Base-by-base conservation (phyloP, 1,140 invertebrate genomes). In the Campodea augens region DNA sequence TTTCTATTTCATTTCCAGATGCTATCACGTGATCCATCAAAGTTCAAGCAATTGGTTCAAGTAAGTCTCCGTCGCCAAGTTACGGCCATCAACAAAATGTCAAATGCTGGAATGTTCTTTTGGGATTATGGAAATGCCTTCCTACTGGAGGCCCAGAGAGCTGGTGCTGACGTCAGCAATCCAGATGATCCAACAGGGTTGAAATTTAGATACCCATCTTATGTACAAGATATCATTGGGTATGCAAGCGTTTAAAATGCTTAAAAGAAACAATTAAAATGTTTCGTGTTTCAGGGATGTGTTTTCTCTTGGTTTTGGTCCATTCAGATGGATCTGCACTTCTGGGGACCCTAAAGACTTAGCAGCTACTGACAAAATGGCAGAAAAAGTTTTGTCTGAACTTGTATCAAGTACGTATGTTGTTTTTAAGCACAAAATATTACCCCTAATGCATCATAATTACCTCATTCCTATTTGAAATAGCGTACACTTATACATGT, bases 41-140 rank as follows among this genome's bases (percentile, higher is more conserved):
- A 60, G 48, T 79, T 78, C 53, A 64, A 66, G 50, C 52, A 58
- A 5, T 52, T 69, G 3, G 75, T 79, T 4, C 62, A 73, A 52
- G 64, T 71, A 56, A 77, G 73, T 57, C 55, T 78, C 13, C 49
- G 66, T 37, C 59, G 73, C n/a, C 76, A 78, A 38, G 61, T 77
- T 1, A 49, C 50, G 2, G 76, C 76, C n/a, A 71, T 78, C 38
- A 71, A 75, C 51, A 62, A 56, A n/a, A 54, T 78, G 39, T 50
- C 70, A 0, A 57, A 57, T 2, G 52, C 55, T 21, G 76, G 76
- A n/a, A 58, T 79, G 56, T 66, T 64, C 48, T 78, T 78, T 58
- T 78, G 71, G 70, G 76, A 78, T 57, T 78, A 78, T 58, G 76
- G 76, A 23, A 78, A 78, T 58, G 76, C 76, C 3, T 78, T 78